Evolutionary conservation across 2,113 vertebrate species (phyloP), one percentile per base, ranked within the genome.

Genomic region (Nycticorax nycticorax): DNA sequence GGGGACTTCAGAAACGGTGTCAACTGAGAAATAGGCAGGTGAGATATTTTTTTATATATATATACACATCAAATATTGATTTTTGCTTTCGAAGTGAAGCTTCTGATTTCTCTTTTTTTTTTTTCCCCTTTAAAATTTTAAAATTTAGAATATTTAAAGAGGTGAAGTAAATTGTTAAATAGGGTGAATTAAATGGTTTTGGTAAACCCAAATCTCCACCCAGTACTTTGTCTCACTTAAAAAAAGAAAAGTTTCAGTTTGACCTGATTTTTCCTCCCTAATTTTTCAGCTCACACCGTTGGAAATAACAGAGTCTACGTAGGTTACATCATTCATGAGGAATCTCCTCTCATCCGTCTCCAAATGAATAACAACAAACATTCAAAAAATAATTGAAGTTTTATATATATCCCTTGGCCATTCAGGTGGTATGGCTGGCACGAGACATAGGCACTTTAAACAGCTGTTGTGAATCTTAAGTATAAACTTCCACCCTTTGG

Each of bases 381-480:
- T 93, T 86, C 92, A 96, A 93, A 95, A 96, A 94, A 96, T 96
- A 95, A 97, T 97, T 97, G 92, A 97, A 96, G 96, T 96, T 97
- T 97, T 96, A 96, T 95, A 96, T 96, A 96, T 97, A 96, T 96
- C 96, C 96, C 85, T 95, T 96, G 96, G 96, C 93, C 96, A 96
- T 97, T 96, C 96, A 96, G 96, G 96, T 97, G 96, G 96, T 97
- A 96, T 43, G 82, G 96, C 96, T 97, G 96, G 96, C 95, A 97
- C 43, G 35, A 90, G 96, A 92, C 93, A 37, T 1, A 72, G 59
- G 96, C 92, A 88, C 89, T 95, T 96, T 39, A 93, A 97, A 96
- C 96, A 97, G 96, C 96, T 97, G 96, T 95, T 96, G 96, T 93
- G 96, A 94, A 92, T 93, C 96, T 97, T 80, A 88, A 94, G 90